Evolutionary conservation across 2,888 invertebrate genomes (phyloP).

Genomic region (Drosophila kokeensis): DNA sequence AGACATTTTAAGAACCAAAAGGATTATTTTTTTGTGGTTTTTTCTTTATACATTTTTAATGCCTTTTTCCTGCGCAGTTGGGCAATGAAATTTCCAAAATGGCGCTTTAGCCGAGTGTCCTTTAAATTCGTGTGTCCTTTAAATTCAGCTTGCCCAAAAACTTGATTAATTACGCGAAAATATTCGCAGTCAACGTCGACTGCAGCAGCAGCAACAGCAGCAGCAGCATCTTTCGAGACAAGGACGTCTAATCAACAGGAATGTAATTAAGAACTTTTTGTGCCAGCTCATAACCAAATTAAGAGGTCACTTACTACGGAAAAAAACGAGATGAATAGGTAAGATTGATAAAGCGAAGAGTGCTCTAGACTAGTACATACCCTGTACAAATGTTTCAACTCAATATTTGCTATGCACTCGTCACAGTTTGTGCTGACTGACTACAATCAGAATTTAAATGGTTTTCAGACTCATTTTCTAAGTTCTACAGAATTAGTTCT

Average conservation of each 20-base stretch:
- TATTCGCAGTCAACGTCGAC: constrained; percentile 6
- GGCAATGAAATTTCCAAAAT: constrained; percentile 65
- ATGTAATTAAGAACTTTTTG: constrained; percentile 82
- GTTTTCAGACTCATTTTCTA: neutral
- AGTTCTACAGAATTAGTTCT: neutral
- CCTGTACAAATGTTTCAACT: neutral
- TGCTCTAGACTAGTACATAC: constrained; percentile 3
- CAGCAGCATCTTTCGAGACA: constrained; percentile 54
- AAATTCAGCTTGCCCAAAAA: constrained; percentile 34
- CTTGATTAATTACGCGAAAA: constrained; percentile 46
- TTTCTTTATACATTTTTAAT: constrained; percentile 10
- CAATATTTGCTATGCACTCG: neutral
- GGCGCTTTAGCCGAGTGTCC: constrained; percentile 51
- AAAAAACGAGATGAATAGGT: neutral
- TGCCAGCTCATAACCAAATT: constrained; percentile 63
- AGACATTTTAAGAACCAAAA: constrained; percentile 81
- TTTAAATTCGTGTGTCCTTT: constrained; percentile 17
- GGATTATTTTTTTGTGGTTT: constrained; percentile 63
- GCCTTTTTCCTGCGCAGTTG: constrained; percentile 32
- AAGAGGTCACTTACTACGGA: constrained; percentile 41
- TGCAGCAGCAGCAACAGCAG: constrained; percentile 11
- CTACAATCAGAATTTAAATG: neutral
- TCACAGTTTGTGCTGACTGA: neutral
- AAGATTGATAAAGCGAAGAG: rapidly evolving
- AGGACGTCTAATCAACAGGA: constrained; percentile 83